Conservation (phyloP, 92 coral and sea anemone species). For the Hydrozoanthus gracilis region DNA sequence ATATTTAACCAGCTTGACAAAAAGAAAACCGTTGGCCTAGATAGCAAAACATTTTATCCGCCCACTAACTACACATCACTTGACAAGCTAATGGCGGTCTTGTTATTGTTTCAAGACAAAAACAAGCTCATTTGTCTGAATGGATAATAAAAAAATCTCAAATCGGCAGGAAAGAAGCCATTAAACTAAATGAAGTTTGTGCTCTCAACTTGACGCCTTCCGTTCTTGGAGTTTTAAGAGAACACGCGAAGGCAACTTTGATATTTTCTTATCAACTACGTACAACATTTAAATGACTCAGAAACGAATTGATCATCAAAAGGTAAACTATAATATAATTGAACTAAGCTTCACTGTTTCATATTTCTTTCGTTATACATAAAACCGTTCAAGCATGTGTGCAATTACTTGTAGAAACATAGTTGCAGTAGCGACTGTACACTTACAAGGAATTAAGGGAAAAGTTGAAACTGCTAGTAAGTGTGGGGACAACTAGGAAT, state of each 20-base stretch:
- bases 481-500: too few species aligned
- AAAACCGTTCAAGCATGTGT: not conserved
- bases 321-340: not conserved
- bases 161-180: slow-evolving; percentile 9
- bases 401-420: too few species aligned
- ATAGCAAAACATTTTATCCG: not conserved
- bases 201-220: slow-evolving; percentile 9
- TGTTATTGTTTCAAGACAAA: slow-evolving; percentile 2
- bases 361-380: not conserved
- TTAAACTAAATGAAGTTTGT: not conserved
- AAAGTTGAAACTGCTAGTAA: too few species aligned
- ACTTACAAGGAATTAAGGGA: too few species aligned
- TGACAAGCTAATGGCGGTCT: not conserved
- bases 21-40: too few species aligned
- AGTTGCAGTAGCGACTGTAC: too few species aligned
- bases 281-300: not conserved
- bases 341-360: not conserved
- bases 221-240: not conserved
- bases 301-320: not conserved
- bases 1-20: too few species aligned
- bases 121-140: not conserved
- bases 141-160: not conserved
- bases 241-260: not conserved
- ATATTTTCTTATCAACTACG: not conserved
- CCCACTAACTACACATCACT: slow-evolving; percentile 22